Percentiles rank a stretch among this genome's conserved stretches.
phyloP scores from a whole-genome alignment of 2,888 invertebrate genomes.

The Leptinotarsa tumamoca region DNA sequence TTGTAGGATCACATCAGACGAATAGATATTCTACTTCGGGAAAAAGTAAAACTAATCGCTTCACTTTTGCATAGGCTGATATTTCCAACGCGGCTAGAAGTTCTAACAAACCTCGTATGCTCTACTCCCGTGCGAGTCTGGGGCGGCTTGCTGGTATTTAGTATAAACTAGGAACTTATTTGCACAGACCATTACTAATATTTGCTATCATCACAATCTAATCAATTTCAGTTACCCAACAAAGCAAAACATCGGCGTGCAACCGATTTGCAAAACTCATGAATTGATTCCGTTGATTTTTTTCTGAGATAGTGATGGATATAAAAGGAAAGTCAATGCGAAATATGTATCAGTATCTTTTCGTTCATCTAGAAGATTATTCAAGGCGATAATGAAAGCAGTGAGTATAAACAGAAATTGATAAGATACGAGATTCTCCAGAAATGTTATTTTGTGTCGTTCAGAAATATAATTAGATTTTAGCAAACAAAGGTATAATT shows the following conservation, averaged over 20 bases:
- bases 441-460: not conserved
- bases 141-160: too few relatives aligned
- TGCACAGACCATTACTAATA: not conserved
- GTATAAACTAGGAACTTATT: too few relatives aligned
- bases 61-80: too few relatives aligned
- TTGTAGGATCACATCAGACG: too few relatives aligned
- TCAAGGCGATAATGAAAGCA: not conserved
- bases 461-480: too few relatives aligned
- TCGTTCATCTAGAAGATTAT: not conserved
- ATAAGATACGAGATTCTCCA: not conserved
- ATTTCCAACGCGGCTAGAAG: too few relatives aligned
- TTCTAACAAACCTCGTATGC: too few relatives aligned
- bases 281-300: not conserved
- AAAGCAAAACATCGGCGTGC: not conserved
- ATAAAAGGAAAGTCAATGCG: not conserved
- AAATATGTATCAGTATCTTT: not conserved
- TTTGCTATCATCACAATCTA: not conserved
- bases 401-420: slow-evolving; percentile 3
- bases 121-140: too few relatives aligned
- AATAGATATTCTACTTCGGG: too few relatives aligned
- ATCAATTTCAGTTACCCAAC: not conserved
- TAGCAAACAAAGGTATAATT: too few relatives aligned
- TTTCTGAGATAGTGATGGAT: not conserved
- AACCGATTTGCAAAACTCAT: not conserved
- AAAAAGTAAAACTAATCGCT: too few relatives aligned